A percentile compares a stretch with the other conserved stretches of the same genome.
Evolutionary conservation across 2,888 invertebrate genomes (phyloP).

Genomic region (Zaprionus lineosus): DNA sequence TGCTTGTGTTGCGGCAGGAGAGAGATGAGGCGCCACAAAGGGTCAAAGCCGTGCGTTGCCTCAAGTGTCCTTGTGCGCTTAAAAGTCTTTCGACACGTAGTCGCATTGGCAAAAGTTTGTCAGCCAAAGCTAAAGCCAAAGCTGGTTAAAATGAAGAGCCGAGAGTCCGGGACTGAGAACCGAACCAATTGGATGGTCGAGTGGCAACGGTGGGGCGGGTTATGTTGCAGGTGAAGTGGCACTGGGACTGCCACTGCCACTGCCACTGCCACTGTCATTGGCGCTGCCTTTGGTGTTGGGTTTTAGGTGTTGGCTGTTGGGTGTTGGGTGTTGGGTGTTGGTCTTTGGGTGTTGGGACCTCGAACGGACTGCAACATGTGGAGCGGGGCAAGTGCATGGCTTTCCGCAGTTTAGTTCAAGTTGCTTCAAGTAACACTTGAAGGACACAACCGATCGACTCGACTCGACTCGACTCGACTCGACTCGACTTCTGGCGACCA

Average conservation of each 20-base stretch:
- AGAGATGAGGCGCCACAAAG: not conserved
- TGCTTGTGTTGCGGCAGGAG: constrained; percentile 5
- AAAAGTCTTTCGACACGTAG: constrained; percentile 70
- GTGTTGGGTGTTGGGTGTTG: no score
- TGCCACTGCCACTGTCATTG: no score
- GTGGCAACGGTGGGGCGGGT: not conserved
- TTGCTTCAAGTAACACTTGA: constrained; percentile 70
- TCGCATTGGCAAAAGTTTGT: constrained; percentile 61
- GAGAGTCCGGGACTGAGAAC: no score
- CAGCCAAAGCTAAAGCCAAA: constrained; percentile 56
- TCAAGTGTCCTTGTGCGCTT: constrained; percentile 70
- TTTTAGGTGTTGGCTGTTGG: no score
- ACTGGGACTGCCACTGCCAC: no score
- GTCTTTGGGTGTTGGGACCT: no score
- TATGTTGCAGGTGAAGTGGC: constrained; percentile 12
- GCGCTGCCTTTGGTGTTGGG: no score
- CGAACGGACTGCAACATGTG: constrained; percentile 17
- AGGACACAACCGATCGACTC: constrained; percentile 53
- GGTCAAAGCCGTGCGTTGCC: constrained; percentile 31
- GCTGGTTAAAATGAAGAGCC: constrained; percentile 60
- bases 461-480: constrained; percentile 26
- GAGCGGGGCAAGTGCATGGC: constrained; percentile 69
- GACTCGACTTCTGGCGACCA: constrained; percentile 42
- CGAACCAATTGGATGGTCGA: no score
- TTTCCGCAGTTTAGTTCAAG: constrained; percentile 71